Base-by-base conservation (phyloP, 2,797 vertebrate species). In the Xenopus petersii region DNA sequence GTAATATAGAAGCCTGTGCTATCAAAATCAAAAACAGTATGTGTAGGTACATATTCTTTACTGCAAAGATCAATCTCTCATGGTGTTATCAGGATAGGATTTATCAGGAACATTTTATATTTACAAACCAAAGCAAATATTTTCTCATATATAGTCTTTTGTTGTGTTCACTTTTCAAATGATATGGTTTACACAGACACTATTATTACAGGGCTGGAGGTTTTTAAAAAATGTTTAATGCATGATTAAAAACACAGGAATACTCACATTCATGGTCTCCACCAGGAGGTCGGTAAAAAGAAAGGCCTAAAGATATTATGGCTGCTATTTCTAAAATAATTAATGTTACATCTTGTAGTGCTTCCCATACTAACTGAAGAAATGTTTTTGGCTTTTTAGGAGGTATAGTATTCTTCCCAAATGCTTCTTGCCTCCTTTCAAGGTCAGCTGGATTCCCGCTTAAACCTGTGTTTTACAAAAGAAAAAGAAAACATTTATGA, bases 371-470 rank as follows among this genome's bases (percentile, higher is more conserved):
- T 98, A 99, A 97, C 67, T 98, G 97, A 92, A 99, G 95, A 94
- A 99, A 99, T 61, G 98, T 98, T 96, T 99, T 99, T 94, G 98
- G 93, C 93, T 99, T 99, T 96, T 99, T 99, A 87, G 98, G 98
- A 90, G 98, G 98, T 97, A 99, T 99, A 88, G 96, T 89, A 90
- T 99, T 99, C 88, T 94, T 88, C 88, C 98, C 97, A 93, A 95
- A 99, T 81, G 85, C 92, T 89, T 90, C 88, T 95, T 94, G 94
- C 92, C 98, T 94, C 90, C 96, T 97, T 84, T 98, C 96, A 80
- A 99, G 95, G 90, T 99, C 97, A 87, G 91, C 84, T 81, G 93
- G 95, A 83, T 95, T 95, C 90, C 98, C 98, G 84, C 93, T 97
- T 92, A 99, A 92, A 91, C 96, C 98, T 99, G 89, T 64, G 26